phyloP scores from a whole-genome alignment of 2,888 invertebrate species.

The Exocentrus adspersus region DNA sequence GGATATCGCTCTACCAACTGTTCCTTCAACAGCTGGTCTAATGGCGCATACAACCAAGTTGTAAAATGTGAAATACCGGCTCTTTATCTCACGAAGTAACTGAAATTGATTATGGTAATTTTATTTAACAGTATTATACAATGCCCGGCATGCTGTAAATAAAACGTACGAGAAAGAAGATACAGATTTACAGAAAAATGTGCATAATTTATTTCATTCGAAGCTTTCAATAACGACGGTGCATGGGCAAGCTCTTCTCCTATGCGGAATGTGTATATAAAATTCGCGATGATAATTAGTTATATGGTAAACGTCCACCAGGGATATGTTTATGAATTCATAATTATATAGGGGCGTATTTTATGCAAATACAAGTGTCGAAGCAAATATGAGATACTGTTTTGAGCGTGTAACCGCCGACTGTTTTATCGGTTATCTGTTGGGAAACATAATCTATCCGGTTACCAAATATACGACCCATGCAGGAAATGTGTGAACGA shows the following conservation, averaged over 20 bases:
- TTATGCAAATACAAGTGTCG: slow-evolving; percentile 20
- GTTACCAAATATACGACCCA: background rate
- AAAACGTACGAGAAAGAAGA: no score
- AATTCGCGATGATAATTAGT: slow-evolving; percentile 21
- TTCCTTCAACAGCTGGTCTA: background rate
- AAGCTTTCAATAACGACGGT: no score
- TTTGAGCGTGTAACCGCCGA: background rate
- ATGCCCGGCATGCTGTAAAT: no score
- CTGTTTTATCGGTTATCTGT: slow-evolving; percentile 2
- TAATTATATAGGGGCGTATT: slow-evolving; percentile 17
- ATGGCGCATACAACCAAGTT: background rate
- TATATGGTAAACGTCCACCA: slow-evolving; percentile 4
- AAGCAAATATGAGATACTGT: slow-evolving; percentile 13
- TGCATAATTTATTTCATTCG: no score
- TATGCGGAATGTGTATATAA: slow-evolving; percentile 3
- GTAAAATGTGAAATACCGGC: background rate
- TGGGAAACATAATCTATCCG: background rate
- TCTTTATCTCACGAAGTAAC: background rate
- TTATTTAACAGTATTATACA: background rate
- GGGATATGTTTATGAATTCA: slow-evolving; percentile 25
- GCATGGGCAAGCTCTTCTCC: no score
- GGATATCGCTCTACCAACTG: background rate
- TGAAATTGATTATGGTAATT: background rate
- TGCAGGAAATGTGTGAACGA: background rate
- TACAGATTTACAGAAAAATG: no score